phyloP scores from a whole-genome alignment of 2,113 vertebrate genomes.

The Tetraodon nigroviridis region DNA sequence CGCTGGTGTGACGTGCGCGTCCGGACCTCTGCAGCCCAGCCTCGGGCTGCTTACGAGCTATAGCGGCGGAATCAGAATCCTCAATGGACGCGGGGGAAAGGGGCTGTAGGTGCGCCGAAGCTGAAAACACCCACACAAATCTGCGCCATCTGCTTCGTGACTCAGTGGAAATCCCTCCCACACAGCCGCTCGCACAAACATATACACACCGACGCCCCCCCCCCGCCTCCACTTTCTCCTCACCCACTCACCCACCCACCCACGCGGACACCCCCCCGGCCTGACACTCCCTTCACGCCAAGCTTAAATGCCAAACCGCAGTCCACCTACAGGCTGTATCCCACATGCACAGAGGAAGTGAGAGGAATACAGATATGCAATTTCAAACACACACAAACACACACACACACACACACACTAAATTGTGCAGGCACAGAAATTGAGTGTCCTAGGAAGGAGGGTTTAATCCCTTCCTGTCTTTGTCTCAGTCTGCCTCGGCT shows the following conservation, averaged over 20 bases:
- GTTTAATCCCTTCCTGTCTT: conserved; percentile 36
- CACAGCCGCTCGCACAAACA: neutral
- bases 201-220: conserved; percentile 2
- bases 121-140: conserved; percentile 63
- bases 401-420: conserved; percentile 2
- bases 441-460: conserved; percentile 6
- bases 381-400: conserved; percentile 15
- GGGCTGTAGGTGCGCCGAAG: conserved; percentile 31
- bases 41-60: conserved; percentile 39
- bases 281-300: conserved; percentile 34
- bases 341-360: conserved; percentile 36
- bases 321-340: conserved; percentile 48
- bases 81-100: conserved; percentile 29
- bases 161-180: conserved; percentile 43
- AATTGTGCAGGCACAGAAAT: too few relatives aligned
- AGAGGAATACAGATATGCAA: conserved; percentile 50
- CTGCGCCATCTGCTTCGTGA: conserved; percentile 65
- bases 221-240: neutral
- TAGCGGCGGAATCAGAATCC: conserved; percentile 34
- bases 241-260: conserved; percentile 3
- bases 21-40: conserved; percentile 32
- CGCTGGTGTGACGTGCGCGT: conserved; percentile 24
- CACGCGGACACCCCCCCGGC: conserved; percentile 26
- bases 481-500: neutral
- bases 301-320: conserved; percentile 62